Evolutionary conservation across 2,888 invertebrate genomes (phyloP), one percentile per base, ranked within the genome.

Genomic region (Cephus pygmeus): DNA sequence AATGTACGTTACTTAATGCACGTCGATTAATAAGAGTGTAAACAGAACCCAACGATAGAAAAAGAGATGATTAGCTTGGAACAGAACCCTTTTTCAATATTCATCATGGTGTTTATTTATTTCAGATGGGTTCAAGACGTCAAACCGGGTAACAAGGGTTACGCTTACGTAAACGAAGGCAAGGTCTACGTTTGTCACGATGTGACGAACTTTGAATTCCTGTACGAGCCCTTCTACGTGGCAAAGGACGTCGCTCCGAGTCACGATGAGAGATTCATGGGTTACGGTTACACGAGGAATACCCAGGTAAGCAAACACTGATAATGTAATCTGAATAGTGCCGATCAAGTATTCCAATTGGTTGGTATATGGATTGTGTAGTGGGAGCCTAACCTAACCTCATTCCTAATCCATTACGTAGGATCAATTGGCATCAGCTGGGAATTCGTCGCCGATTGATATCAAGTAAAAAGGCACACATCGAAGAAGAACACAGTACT

Each of bases 171-270:
- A 86, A 94, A 93, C 83, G 88, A 92, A 11, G 89, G 89, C 34
- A 94, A 94, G 80, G 94, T 96, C 3, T 95, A 95, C 89, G 93
- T 97, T 75, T 97, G 96, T 88, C 97, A 98, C 92, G 95, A 95
- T 86, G 97, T 98, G 80, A 97, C 97, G 12, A 93, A 93, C 86
- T 93, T 93, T 81, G 94, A 94, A 92, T 95, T 97, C 89, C 94
- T 97, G 80, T 98, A 98, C 92, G 98, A 98, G 92, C 98, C 98
- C 0, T 98, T 98, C 92, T 98, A 97, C 92, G 96, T 98, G 77
- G 95, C 97, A 2, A 92, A 94, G 3, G 97, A 97, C 90, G 94
- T 94, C 75, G 97, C 95, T 34, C 97, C 98, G 0, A 93, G 95
- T 0, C 97, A 98, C 87, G 97, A 98, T 88, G 97, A 98, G 92